These are phyloP conservation scores for Ondatra zibethicus DNA, from an alignment of 2,113 vertebrate genomes.

Conservation along the genomic window DNA sequence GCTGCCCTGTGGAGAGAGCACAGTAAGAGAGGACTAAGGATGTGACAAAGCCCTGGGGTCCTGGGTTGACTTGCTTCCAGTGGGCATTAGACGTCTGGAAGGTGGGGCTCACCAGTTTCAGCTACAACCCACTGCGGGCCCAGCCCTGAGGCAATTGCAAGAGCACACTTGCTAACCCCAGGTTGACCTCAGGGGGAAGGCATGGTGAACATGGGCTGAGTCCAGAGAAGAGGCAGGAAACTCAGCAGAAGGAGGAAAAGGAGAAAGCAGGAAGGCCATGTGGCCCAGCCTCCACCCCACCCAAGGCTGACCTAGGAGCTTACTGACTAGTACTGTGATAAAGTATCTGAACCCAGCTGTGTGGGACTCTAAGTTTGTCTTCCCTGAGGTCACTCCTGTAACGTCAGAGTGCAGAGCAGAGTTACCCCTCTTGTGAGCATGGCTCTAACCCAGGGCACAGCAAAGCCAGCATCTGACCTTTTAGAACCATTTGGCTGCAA, in stretches of 20 bases:
- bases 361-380: not conserved
- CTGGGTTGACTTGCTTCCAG: not conserved
- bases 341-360: not conserved
- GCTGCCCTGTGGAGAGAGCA: conserved; percentile 87
- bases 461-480: not conserved
- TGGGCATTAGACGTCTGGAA: not conserved
- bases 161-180: not conserved
- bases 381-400: not conserved
- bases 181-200: rapidly evolving
- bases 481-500: not conserved
- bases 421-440: not conserved
- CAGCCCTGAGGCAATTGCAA: no score
- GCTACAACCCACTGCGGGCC: not conserved
- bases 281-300: not conserved
- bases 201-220: not conserved
- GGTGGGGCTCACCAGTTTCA: rapidly evolving
- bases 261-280: not conserved
- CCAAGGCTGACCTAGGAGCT: rapidly evolving
- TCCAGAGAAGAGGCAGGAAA: not conserved
- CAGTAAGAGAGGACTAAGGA: not conserved
- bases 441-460: not conserved
- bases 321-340: rapidly evolving
- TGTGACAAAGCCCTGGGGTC: not conserved
- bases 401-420: not conserved
- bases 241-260: not conserved